Base-by-base conservation (phyloP, 1,140 invertebrate species). In the Sitobion miscanthi region DNA sequence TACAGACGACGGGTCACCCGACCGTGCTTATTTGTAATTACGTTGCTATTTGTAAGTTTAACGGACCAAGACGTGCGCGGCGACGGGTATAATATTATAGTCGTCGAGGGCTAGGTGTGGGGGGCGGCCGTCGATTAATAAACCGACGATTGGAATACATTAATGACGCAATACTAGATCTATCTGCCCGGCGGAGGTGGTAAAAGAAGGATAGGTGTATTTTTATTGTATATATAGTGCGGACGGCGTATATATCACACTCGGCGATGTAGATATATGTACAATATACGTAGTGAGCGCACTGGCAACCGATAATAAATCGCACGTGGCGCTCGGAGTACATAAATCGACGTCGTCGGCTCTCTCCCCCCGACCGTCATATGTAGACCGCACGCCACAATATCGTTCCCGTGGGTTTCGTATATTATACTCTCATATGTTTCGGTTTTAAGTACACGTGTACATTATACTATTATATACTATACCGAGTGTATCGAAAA, bases 11-110 rank as follows among this genome's bases (percentile, higher is more conserved):
- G 83, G 83, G 3, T 9, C 8, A 87, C 30, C 86, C 49, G n/a
- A 85, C 38, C 83, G 83, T 25, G 38, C 42, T 5, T 14, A 25
- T 45, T 4, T 83, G 49, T 92, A 85, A 83, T 85, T 85, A 57
- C 77, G 49, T 82, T 85, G 77, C 35, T 92, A 92, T 92, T 92
- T 92, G 91, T 92, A 92, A 92, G 91, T 92, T 92, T 92, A 92
- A 92, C 91, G 91, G 91, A 92, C 91, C 91, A 85, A 92, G 77
- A 92, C 91, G 90, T 21, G 20, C 17, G 14, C 69, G 45, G 45
- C 45, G 62, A 77, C n/a, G 30, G 30, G 62, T 42, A 57, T 42
- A 42, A 57, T 42, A 42, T 42, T 42, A 17, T 77, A 49, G 85
- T 87, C 30, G 45, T 20, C 4, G 23, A 52, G 17, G 20, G 45